A percentile compares a stretch with the other conserved stretches of the same genome.
These are phyloP conservation scores for Apotomis capreana DNA, from an alignment of 2,888 invertebrate species.

Conservation along the genomic window DNA sequence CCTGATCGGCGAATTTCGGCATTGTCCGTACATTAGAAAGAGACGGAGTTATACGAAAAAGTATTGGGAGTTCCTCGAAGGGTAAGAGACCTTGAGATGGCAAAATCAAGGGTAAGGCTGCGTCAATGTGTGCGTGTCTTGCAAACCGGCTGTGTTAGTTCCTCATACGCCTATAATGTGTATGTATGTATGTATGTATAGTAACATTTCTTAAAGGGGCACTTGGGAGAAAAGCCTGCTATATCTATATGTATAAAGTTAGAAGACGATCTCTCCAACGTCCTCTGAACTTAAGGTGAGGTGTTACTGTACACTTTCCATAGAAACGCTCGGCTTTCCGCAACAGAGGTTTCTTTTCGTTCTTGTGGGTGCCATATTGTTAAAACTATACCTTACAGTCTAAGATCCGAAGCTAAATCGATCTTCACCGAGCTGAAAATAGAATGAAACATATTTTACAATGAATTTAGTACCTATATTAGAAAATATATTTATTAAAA, in stretches of 20 bases:
- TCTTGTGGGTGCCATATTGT: too few species aligned
- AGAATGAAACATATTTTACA: too few species aligned
- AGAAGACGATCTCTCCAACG: slow-evolving; percentile 2
- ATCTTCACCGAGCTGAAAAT: too few species aligned
- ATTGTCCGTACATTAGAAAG: slow-evolving; percentile 69
- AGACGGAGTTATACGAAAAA: slow-evolving; percentile 65
- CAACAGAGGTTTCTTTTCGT: not conserved
- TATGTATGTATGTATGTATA: slow-evolving; percentile 45
- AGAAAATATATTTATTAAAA: too few species aligned
- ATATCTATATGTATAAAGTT: slow-evolving; percentile 42
- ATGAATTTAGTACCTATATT: too few species aligned
- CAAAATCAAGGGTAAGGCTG: slow-evolving; percentile 82
- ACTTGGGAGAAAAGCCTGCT: slow-evolving; percentile 52
- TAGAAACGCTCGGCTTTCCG: not conserved
- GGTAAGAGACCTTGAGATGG: slow-evolving; percentile 84
- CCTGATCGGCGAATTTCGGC: slow-evolving; percentile 77
- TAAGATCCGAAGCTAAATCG: too few species aligned
- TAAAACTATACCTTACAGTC: too few species aligned
- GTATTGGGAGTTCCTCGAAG: slow-evolving; percentile 60
- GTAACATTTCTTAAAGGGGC: slow-evolving; percentile 34
- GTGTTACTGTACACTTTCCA: not conserved
- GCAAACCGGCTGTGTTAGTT: slow-evolving; percentile 61
- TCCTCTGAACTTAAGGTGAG: slow-evolving; percentile 16
- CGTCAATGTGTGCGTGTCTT: slow-evolving; percentile 67
- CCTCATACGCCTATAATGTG: slow-evolving; percentile 47